Evolutionary conservation across 2,888 invertebrate species (phyloP).

Genomic region (Diaphora mendica): DNA sequence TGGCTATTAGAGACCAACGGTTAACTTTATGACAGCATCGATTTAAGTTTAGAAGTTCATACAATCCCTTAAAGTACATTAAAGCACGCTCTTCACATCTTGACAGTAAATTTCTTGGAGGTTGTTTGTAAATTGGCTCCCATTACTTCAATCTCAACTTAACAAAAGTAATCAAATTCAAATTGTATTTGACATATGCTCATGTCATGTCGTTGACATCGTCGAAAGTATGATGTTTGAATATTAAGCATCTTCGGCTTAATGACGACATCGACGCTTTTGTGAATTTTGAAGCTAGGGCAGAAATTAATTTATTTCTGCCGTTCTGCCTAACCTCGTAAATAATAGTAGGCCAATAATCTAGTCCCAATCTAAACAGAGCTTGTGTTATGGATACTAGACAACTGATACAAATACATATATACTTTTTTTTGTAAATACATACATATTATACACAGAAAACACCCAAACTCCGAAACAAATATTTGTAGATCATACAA

Average conservation of each 20-base stretch:
- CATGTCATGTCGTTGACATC: neutral
- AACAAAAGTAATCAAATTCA: slow-evolving; percentile 32
- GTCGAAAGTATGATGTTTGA: neutral
- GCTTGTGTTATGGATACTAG: too few relatives aligned
- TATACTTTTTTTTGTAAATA: too few relatives aligned
- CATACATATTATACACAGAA: too few relatives aligned
- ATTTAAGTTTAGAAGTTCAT: neutral
- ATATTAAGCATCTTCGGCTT: neutral
- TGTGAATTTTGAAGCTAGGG: neutral
- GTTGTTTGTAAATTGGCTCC: slow-evolving; percentile 15
- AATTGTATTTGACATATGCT: slow-evolving; percentile 14
- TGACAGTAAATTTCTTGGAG: neutral
- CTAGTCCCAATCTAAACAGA: too few relatives aligned
- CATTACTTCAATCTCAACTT: slow-evolving; percentile 9
- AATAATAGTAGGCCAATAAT: too few relatives aligned
- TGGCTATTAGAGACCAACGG: neutral
- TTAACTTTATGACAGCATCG: neutral
- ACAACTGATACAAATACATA: too few relatives aligned
- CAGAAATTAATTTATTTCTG: neutral
- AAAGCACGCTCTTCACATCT: slow-evolving; percentile 6
- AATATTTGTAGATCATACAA: too few relatives aligned
- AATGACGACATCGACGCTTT: neutral
- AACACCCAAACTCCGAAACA: too few relatives aligned
- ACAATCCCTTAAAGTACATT: neutral
- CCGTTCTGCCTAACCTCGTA: neutral